These are phyloP conservation scores for Seladonia tumulorum DNA, from an alignment of 2,888 invertebrate species.

Conservation along the genomic window DNA sequence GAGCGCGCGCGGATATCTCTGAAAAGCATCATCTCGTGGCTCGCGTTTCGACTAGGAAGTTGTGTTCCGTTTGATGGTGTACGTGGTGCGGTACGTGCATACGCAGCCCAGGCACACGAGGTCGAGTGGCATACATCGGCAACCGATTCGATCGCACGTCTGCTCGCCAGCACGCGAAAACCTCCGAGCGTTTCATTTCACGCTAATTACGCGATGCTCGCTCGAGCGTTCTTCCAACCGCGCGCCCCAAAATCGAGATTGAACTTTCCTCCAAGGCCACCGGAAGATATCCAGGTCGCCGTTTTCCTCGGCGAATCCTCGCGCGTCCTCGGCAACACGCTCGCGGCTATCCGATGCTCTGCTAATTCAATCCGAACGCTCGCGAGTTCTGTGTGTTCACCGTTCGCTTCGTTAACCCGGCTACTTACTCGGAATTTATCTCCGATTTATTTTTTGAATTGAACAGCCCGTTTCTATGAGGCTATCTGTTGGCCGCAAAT, in stretches of 20 bases:
- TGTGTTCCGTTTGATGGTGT: not conserved
- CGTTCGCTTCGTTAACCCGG: not conserved
- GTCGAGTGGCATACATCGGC: not conserved
- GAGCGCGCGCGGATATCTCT: not conserved
- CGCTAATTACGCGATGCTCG: constrained; percentile 40
- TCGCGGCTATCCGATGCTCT: not conserved
- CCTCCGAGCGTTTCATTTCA: constrained; percentile 40
- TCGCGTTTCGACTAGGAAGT: not conserved
- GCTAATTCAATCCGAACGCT: not conserved
- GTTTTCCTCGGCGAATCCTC: constrained; percentile 18
- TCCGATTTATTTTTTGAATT: too few relatives aligned
- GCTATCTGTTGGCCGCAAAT: too few relatives aligned
- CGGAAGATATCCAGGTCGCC: constrained; percentile 30
- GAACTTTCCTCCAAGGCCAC: constrained; percentile 51
- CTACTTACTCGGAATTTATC: not conserved
- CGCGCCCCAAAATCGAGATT: constrained; percentile 34
- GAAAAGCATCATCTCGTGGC: not conserved
- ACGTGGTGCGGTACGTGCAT: not conserved
- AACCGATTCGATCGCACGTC: constrained; percentile 13
- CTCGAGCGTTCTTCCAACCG: constrained; percentile 33
- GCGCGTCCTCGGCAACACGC: not conserved
- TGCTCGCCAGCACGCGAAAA: not conserved
- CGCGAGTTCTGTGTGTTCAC: not conserved
- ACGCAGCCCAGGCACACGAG: not conserved
- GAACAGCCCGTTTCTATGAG: too few relatives aligned